Evolutionary conservation across 64 coral and sea anemone genomes (phyloP).

Genomic region (Dendrophyllia cribrosa): DNA sequence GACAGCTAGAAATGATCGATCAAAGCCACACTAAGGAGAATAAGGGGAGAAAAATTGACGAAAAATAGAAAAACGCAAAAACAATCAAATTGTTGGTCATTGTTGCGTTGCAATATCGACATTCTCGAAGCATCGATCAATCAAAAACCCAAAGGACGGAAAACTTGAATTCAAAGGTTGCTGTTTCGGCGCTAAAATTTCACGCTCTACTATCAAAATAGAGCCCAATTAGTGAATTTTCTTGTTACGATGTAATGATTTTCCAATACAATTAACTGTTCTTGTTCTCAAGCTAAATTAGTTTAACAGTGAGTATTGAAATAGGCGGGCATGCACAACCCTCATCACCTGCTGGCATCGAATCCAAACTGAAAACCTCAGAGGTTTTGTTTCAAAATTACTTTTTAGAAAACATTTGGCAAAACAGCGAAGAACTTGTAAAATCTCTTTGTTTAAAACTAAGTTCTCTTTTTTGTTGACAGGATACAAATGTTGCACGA

Average conservation of each 20-base stretch:
- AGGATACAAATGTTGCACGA: too few relatives aligned
- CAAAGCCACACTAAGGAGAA: not conserved
- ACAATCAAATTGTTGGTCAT: not conserved
- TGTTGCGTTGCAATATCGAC: not conserved
- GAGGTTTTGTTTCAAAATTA: not conserved
- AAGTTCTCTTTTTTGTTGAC: not conserved
- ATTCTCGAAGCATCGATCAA: not conserved
- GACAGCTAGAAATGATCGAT: constrained; percentile 17
- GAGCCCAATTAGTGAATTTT: constrained; percentile 33
- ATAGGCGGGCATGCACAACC: not conserved
- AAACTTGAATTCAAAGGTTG: not conserved
- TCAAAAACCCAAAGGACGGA: not conserved
- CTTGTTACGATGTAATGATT: constrained; percentile 29
- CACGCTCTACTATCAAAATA: not conserved
- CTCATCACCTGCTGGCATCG: not conserved
- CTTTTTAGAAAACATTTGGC: not conserved
- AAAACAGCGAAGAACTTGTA: not conserved
- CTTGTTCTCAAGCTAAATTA: constrained; percentile 38
- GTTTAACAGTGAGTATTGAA: constrained; percentile 23
- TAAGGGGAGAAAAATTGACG: not conserved
- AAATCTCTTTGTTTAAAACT: not conserved
- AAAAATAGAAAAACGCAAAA: too few relatives aligned
- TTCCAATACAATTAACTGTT: constrained; percentile 26
- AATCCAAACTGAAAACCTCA: not conserved
- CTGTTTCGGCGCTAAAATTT: not conserved